Evolutionary conservation across 1,140 invertebrate genomes (phyloP), one percentile per base, ranked within the genome.

Genomic region (Popillia japonica): DNA sequence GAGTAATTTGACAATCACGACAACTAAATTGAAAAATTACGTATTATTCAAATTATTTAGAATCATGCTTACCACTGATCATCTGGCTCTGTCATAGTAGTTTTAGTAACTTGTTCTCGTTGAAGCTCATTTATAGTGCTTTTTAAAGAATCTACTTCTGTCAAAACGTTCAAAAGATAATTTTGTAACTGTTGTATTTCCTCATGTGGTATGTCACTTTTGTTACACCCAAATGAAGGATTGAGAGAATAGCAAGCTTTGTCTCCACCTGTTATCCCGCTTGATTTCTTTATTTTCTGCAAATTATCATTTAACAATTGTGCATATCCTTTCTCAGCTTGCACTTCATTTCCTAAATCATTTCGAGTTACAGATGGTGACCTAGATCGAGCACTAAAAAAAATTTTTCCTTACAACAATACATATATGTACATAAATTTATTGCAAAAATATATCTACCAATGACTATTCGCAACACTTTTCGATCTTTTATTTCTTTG

Each of bases 101-200:
- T 80, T 42, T 72, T 77, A 4, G 27, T 34, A 34, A 55, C 23
- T 76, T 79, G 81, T 11, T 76, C 76, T 27, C 72, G 48, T 48
- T 80, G n/a, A 55, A 80, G 55, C 20, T 79, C 22, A 3, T 9
- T 34, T 7, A 82, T 77, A 0, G 80, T 81, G 17, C 76, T n/a
- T 75, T 82, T 82, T 22, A 82, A 40, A 27, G 78, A 61, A 42
- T 68, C 78, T 17, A 82, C 76, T 78, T 82, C 81, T 3, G n/a
- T 64, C 20, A 80, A 27, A 64, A 82, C 78, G 61, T 81, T 79
- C 42, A 79, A 76, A 11, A 82, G 78, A 48, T 78, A 78, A 8
- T 40, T 74, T 34, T 81, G 79, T n/a, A 81, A 64, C 40, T 79
- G 78, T 40, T 76, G 76, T 40, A 81, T 81, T 77, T 81, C 79